Evolutionary conservation across 2,113 vertebrate species (phyloP), one percentile per base, ranked within the genome.

Genomic region (Stercorarius parasiticus): DNA sequence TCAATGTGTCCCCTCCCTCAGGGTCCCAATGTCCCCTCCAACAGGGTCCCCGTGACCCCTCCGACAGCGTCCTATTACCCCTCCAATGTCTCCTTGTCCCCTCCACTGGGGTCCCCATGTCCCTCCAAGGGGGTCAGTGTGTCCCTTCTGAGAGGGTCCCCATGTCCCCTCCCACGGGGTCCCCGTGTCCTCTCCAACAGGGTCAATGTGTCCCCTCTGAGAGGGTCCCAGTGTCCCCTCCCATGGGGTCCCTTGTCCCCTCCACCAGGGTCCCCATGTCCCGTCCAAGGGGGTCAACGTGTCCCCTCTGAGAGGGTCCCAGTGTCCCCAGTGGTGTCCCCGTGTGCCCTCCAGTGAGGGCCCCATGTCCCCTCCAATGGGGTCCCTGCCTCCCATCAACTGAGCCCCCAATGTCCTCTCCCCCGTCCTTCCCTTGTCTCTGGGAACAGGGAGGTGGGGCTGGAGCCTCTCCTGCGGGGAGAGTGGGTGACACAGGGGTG

Each of bases 51-150:
- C 3, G 3, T 64, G 20, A 29, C 58, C n/a, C 43, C n/a, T 62
- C 61, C 25, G 2, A 1, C 5, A 1, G 17, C 1, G 13, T 30
- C 20, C 27, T 22, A 9, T 43, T 49, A 49, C 27, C 15, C 40
- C 21, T 36, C 40, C 15, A 5, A 25, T 11, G 73, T 36, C 42
- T 23, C 14, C 2, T 2, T 11, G 19, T 34, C 34, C 42, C n/a
- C n/a, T 40, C 69, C 26, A 2, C 1, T 5, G 5, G n/a, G 4
- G 20, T 62, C 58, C 20, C 45, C 4, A 1, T 18, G 20, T 50
- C 56, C 34, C 73, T 29, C 26, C 52, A 27, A 10, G 4, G 52
- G 15, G 9, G 52, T 27, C 26, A 49, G 11, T 49, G 11, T 45
- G 45, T 45, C 45, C 45, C 45, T 18, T 45, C 45, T 45, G 45